Evolutionary conservation across 2,113 vertebrate genomes (phyloP).

Genomic region (Carollia perspicillata): DNA sequence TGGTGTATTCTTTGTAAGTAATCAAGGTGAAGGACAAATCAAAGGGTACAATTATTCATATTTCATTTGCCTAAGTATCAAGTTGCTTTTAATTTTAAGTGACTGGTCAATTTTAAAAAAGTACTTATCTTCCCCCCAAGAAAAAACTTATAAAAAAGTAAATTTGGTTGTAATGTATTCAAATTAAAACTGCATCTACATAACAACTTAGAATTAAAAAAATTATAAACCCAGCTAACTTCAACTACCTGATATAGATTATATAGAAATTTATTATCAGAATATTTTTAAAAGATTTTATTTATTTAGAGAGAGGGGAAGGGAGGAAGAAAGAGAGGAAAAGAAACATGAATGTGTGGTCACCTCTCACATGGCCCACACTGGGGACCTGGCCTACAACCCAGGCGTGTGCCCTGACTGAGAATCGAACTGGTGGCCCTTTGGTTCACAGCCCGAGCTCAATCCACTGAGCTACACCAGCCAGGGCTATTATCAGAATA

Average conservation of each 20-base stretch:
- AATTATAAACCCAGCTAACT: neutral
- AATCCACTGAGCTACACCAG: no score
- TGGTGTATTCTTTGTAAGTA: neutral
- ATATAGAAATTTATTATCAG: neutral
- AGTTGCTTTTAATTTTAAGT: neutral
- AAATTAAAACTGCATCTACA: neutral
- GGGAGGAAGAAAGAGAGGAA: no score
- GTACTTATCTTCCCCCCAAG: neutral
- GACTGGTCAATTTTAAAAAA: neutral
- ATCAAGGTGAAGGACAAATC: neutral
- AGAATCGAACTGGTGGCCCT: no score
- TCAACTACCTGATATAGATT: neutral
- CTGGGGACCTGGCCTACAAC: no score
- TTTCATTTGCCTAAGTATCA: neutral
- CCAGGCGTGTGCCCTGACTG: no score
- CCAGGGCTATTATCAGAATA: slow-evolving; percentile 14
- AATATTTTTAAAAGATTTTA: neutral
- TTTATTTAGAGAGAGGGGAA: no score
- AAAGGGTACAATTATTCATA: neutral
- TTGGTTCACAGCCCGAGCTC: no score
- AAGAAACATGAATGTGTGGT: no score
- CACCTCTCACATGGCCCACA: no score
- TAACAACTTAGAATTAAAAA: neutral
- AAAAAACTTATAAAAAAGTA: neutral
- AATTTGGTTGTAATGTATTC: neutral